A percentile compares a stretch with the other conserved stretches of the same genome.
phyloP scores from a whole-genome alignment of 2,113 vertebrate genomes.

The Picathartes gymnocephalus region DNA sequence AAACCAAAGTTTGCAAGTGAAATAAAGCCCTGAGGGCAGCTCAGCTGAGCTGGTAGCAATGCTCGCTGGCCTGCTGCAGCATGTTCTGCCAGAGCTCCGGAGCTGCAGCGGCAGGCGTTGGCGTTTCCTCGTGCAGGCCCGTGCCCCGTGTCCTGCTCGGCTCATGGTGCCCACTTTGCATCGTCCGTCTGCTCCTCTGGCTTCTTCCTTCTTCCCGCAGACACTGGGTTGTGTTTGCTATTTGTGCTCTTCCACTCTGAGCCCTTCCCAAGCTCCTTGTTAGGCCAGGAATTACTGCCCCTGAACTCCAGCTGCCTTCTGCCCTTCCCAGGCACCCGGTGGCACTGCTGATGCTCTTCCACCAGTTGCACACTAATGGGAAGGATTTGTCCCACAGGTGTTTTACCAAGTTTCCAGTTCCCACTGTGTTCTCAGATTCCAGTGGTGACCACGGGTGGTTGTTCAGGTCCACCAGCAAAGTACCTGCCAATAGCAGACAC shows the following conservation, averaged over 20 bases:
- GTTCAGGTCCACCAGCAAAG: background rate
- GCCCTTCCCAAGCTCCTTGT: background rate
- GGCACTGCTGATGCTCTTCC: background rate
- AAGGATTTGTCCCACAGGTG: background rate
- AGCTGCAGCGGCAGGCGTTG: fast-evolving
- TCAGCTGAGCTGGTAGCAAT: background rate
- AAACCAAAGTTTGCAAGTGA: background rate
- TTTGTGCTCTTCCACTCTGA: background rate
- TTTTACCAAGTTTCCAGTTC: background rate
- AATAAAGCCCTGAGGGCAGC: background rate
- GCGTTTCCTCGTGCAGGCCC: fast-evolving
- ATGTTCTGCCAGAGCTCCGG: background rate
- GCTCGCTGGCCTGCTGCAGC: background rate
- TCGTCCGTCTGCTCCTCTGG: fast-evolving
- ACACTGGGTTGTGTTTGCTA: fast-evolving
- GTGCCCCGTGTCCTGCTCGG: fast-evolving
- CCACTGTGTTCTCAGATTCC: background rate
- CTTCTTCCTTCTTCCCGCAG: background rate
- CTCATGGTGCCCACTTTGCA: fast-evolving
- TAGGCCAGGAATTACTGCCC: background rate
- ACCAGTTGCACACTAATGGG: fast-evolving
- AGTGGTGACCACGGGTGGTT: background rate
- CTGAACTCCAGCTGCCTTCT: background rate
- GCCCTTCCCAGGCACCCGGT: background rate
- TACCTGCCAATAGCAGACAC: background rate